Conservation (phyloP, 2,888 invertebrate species). For the Temnothorax ravouxi region DNA sequence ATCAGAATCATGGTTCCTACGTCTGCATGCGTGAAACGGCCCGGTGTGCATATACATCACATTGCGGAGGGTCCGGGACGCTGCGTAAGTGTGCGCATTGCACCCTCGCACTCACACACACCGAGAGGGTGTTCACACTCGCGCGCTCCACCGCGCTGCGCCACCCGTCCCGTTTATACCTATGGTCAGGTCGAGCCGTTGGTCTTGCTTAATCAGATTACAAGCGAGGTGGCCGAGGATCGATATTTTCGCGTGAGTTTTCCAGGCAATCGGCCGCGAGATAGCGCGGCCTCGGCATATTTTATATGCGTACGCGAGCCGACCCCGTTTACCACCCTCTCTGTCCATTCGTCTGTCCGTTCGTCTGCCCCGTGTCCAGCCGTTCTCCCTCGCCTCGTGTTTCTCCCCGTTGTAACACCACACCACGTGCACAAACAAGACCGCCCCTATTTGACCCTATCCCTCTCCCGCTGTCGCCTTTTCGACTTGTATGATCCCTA, state of each 20-base stretch:
- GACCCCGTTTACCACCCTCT: slow-evolving; percentile 78
- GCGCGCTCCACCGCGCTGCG: slow-evolving; percentile 47
- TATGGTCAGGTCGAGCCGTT: slow-evolving; percentile 76
- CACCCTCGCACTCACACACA: background rate
- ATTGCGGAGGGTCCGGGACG: slow-evolving; percentile 42
- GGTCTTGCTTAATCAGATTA: slow-evolving; percentile 82
- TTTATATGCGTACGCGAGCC: slow-evolving; percentile 80
- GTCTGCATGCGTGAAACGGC: slow-evolving; percentile 29
- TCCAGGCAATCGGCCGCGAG: slow-evolving; percentile 83
- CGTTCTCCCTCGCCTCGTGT: slow-evolving; percentile 36
- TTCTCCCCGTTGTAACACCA: slow-evolving; percentile 69
- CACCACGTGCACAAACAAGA: slow-evolving; percentile 48
- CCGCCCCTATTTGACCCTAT: slow-evolving; percentile 27
- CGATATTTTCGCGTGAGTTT: slow-evolving; percentile 85
- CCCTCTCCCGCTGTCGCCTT: slow-evolving; percentile 38
- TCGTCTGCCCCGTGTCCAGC: slow-evolving; percentile 46
- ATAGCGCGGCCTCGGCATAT: slow-evolving; percentile 81
- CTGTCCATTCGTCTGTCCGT: slow-evolving; percentile 55
- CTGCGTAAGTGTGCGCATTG: slow-evolving; percentile 13
- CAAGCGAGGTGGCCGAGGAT: slow-evolving; percentile 75
- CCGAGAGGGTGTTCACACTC: slow-evolving; percentile 60
- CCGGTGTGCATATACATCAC: slow-evolving; percentile 2
- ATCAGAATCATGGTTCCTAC: slow-evolving; percentile 52
- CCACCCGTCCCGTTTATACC: slow-evolving; percentile 68
- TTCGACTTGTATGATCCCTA: slow-evolving; percentile 9